Evolutionary conservation across 2,888 invertebrate species (phyloP).

Genomic region (Tenthredo livida): DNA sequence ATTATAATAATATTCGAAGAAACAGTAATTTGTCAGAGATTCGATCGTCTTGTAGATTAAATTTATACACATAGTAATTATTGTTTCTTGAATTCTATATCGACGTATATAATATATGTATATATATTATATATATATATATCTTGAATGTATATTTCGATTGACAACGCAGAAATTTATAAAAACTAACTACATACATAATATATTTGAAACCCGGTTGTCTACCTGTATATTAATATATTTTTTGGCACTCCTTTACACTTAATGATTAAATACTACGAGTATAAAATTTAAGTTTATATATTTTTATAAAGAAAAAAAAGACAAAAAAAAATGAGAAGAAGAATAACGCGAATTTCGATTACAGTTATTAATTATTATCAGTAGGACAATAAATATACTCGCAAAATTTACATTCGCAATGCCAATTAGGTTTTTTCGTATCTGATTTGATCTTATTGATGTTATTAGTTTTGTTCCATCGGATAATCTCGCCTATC

Average conservation of each 20-base stretch:
- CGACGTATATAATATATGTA: too few relatives aligned
- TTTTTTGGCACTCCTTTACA: slow-evolving; percentile 56
- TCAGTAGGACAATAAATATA: slow-evolving; percentile 31
- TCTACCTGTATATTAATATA: slow-evolving; percentile 68
- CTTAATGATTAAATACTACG: slow-evolving; percentile 3
- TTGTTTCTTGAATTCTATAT: background rate
- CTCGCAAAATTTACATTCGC: background rate
- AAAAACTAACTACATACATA: background rate
- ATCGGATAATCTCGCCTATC: background rate
- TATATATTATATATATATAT: background rate
- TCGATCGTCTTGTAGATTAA: background rate
- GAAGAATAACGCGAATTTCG: slow-evolving; percentile 34
- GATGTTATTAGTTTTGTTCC: background rate
- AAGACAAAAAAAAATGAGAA: background rate
- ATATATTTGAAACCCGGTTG: background rate
- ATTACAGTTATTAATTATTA: slow-evolving; percentile 18
- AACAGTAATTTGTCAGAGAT: background rate
- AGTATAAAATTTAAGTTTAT: slow-evolving; percentile 38
- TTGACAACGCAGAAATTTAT: slow-evolving; percentile 10
- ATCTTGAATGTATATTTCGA: slow-evolving; percentile 6
- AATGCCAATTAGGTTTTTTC: background rate
- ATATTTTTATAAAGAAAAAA: slow-evolving; percentile 42
- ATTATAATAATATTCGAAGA: background rate
- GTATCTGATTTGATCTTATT: background rate
- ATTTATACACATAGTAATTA: slow-evolving; percentile 18